These are phyloP conservation scores for Diaperis boleti DNA, from an alignment of 2,888 invertebrate genomes.

Conservation along the genomic window DNA sequence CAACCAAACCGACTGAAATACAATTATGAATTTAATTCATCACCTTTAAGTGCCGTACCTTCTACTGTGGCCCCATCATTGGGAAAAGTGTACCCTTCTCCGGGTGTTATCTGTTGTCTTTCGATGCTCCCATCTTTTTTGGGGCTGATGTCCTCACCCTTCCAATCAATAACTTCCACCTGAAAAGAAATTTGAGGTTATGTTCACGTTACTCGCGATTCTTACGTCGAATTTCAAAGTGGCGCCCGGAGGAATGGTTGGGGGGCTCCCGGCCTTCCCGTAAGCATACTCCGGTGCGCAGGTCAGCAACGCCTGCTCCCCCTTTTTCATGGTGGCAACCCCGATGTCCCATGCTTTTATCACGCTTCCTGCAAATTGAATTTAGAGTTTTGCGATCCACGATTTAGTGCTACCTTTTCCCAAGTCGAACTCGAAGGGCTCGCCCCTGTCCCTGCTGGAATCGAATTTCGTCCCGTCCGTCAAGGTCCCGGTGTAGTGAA, in stretches of 20 bases:
- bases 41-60: slow-evolving; percentile 67
- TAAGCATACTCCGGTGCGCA: slow-evolving; percentile 94
- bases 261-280: slow-evolving; percentile 84
- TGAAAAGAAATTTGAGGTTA: slow-evolving; percentile 61
- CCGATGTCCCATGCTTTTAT: slow-evolving; percentile 97
- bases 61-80: slow-evolving; percentile 87
- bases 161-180: slow-evolving; percentile 91
- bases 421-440: slow-evolving; percentile 88
- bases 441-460: slow-evolving; percentile 85
- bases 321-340: slow-evolving; percentile 92
- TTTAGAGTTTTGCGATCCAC: too few relatives aligned
- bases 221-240: slow-evolving; percentile 89
- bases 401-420: slow-evolving; percentile 92
- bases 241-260: slow-evolving; percentile 89
- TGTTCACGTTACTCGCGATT: slow-evolving; percentile 17
- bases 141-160: slow-evolving; percentile 89
- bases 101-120: slow-evolving; percentile 77
- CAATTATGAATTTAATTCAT: too few relatives aligned
- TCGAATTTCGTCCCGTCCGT: slow-evolving; percentile 92
- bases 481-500: slow-evolving; percentile 91
- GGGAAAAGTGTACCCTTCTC: slow-evolving; percentile 80
- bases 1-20: slow-evolving; percentile 81
- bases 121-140: slow-evolving; percentile 87
- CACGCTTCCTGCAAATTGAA: slow-evolving; percentile 73
- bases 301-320: slow-evolving; percentile 85